These are phyloP conservation scores for Corythornis madagascariensis DNA, from an alignment of 2,113 vertebrate genomes.

Conservation along the genomic window DNA sequence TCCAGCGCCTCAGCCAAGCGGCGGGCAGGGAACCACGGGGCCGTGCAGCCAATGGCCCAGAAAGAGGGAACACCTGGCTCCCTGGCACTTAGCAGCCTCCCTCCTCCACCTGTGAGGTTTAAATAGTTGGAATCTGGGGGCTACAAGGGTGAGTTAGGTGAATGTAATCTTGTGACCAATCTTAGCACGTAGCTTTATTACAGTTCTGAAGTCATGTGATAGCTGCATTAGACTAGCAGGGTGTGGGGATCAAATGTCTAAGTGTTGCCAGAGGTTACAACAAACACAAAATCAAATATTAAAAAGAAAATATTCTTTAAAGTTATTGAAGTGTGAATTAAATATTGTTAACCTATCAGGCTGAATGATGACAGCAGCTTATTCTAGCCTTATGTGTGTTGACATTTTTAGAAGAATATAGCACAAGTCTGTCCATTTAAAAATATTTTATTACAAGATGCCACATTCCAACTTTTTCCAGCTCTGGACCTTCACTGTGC, in stretches of 20 bases:
- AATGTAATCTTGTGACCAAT: background rate
- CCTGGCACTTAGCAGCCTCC: background rate
- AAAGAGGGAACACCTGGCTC: background rate
- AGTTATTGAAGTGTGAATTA: background rate
- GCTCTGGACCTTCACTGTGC: background rate
- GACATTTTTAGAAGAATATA: background rate
- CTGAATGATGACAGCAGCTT: background rate
- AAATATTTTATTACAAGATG: conserved; percentile 47
- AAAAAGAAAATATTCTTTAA: background rate
- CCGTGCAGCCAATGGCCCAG: too few species aligned
- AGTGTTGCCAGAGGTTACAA: background rate
- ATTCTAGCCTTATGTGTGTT: background rate
- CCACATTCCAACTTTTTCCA: background rate
- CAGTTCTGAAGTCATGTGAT: background rate
- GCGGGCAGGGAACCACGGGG: background rate
- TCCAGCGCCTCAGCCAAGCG: background rate
- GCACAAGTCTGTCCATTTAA: background rate
- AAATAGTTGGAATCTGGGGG: background rate
- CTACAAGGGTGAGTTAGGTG: background rate
- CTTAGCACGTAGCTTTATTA: rapidly evolving
- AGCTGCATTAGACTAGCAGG: background rate
- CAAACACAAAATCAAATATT: background rate
- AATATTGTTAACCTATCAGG: background rate
- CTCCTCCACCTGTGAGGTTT: rapidly evolving
- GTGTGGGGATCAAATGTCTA: background rate